phyloP scores from a whole-genome alignment of 1,140 invertebrate genomes.

The Mya arenaria region DNA sequence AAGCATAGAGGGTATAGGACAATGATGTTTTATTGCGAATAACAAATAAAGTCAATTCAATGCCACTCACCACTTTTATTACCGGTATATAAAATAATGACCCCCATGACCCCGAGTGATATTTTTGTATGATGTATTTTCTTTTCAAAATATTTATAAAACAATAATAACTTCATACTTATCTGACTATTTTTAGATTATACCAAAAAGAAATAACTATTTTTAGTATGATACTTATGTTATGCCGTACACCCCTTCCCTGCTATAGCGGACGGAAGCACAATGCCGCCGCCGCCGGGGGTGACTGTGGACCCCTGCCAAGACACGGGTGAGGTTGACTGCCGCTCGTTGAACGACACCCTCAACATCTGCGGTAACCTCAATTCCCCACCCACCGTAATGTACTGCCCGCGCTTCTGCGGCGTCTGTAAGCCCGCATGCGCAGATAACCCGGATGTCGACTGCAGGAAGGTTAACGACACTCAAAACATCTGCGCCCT shows the following conservation, averaged over 20 bases:
- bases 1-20: too few relatives aligned
- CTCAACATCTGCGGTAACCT: conserved; percentile 8
- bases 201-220: too few relatives aligned
- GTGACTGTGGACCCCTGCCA: conserved; percentile 29
- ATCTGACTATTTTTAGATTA: too few relatives aligned
- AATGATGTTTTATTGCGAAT: too few relatives aligned
- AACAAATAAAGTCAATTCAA: too few relatives aligned
- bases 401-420: conserved; percentile 48
- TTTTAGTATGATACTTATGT: neutral
- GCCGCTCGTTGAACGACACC: conserved; percentile 29
- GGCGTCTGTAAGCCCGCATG: conserved; percentile 23
- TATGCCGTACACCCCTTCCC: neutral
- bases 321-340: conserved; percentile 31
- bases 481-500: conserved; percentile 44
- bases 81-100: too few relatives aligned
- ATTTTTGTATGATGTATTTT: too few relatives aligned
- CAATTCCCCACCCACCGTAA: conserved; percentile 19
- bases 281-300: conserved; percentile 30
- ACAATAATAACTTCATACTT: too few relatives aligned
- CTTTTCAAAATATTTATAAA: too few relatives aligned
- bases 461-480: conserved; percentile 35
- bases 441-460: conserved; percentile 28
- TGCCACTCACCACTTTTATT: too few relatives aligned
- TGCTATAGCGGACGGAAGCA: conserved; percentile 27
- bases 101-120: too few relatives aligned